phyloP scores from a whole-genome alignment of 1,140 invertebrate species.

The Drosophila prosaltans region DNA sequence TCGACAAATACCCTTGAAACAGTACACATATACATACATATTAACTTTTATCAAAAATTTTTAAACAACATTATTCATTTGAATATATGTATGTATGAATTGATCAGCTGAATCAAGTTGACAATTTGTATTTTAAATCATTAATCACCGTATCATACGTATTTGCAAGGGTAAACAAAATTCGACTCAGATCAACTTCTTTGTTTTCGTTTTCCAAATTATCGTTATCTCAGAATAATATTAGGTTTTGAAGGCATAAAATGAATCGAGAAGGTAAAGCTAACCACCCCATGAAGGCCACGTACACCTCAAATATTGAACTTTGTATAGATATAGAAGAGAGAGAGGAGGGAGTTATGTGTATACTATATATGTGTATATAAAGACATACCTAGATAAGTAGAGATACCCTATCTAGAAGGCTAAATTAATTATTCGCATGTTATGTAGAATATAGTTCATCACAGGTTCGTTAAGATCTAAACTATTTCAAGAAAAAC shows the following conservation, averaged over 20 bases:
- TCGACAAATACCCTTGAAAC: too few species aligned
- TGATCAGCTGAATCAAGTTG: too few species aligned
- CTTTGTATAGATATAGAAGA: constrained; percentile 8
- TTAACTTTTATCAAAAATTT: too few species aligned
- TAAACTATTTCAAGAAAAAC: background rate
- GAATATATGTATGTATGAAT: too few species aligned
- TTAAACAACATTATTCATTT: too few species aligned
- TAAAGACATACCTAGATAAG: background rate
- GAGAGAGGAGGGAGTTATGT: background rate
- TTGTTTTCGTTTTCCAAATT: background rate
- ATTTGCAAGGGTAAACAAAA: background rate
- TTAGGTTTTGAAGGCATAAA: constrained; percentile 15
- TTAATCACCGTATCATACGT: background rate
- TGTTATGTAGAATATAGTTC: background rate
- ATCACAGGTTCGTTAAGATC: background rate
- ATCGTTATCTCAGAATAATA: constrained; percentile 12
- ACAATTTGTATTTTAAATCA: background rate
- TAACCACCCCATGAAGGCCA: constrained; percentile 11
- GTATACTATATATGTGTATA: background rate
- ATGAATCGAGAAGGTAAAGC: constrained; percentile 1
- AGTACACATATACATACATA: too few species aligned
- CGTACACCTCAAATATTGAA: constrained; percentile 18
- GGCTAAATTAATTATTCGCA: background rate
- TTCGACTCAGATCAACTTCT: background rate
- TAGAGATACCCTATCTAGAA: background rate